Evolutionary conservation across 2,113 vertebrate genomes (phyloP), one percentile per base, ranked within the genome.

Genomic region (Perognathus longimembris): DNA sequence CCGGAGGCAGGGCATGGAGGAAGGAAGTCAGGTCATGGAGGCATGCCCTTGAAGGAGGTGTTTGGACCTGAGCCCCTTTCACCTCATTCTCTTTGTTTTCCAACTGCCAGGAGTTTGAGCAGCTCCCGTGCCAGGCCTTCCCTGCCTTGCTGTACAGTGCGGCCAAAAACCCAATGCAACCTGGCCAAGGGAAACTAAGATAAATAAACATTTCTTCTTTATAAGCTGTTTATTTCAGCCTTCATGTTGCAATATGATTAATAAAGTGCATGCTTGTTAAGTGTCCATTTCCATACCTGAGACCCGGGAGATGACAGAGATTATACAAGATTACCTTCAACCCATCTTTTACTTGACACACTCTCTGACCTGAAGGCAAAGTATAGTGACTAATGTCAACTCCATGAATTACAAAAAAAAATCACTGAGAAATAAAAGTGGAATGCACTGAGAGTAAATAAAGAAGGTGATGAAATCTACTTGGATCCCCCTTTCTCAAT

Each of bases 401-500:
- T n/a, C 85, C 54, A 82, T 73, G 38, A 84, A 81, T 24, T 70
- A 63, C n/a, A n/a, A n/a, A n/a, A n/a, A n/a, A 70, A 88, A 85
- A 24, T 74, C 82, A 88, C 1, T 66, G 21, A 22, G 36, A 92
- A 94, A 85, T 76, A 67, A 83, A 73, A 83, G 81, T 18, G 15
- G 26, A 74, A n/a, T 64, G 66, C 85, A 66, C 34, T 80, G 61
- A 81, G 4, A 66, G 70, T 38, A 83, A 92, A 90, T 59, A 85
- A 89, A 67, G 15, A 71, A 6, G 40, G 54, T 36, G 20, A 36
- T 84, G 63, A 82, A 42, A 38, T 54, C 57, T 0, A 36, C 64
- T 59, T n/a, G 75, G 75, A 80, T 57, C 24, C n/a, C n/a, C 63
- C 54, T 30, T 82, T 85, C 63, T 36, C 59, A 36, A 75, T 36